Evolutionary conservation across 2,888 invertebrate species (phyloP).

Genomic region (Dynastes grantii): DNA sequence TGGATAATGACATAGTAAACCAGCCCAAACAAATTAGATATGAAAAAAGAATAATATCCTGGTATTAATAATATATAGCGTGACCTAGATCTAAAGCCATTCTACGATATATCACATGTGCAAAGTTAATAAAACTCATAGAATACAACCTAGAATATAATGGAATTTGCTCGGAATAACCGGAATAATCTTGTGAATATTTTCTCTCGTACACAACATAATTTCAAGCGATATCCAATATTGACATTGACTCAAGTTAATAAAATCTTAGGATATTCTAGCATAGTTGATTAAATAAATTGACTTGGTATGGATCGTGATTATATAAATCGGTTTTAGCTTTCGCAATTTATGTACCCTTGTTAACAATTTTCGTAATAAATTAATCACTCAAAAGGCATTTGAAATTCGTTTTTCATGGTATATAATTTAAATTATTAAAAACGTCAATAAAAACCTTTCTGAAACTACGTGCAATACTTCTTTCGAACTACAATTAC

Average conservation of each 20-base stretch:
- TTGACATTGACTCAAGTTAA: not conserved
- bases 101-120: not conserved
- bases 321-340: too few relatives aligned
- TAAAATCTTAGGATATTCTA: not conserved
- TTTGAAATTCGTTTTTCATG: too few relatives aligned
- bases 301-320: too few relatives aligned
- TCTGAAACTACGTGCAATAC: too few relatives aligned
- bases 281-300: not conserved
- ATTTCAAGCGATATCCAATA: constrained; percentile 13
- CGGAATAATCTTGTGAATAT: constrained; percentile 10
- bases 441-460: too few relatives aligned
- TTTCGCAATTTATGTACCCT: too few relatives aligned
- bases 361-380: too few relatives aligned
- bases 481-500: too few relatives aligned
- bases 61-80: not conserved
- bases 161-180: constrained; percentile 5
- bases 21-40: not conserved
- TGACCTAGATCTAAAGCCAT: constrained; percentile 1
- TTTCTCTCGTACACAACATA: constrained; percentile 6
- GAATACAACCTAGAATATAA: constrained; percentile 3
- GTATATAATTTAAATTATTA: too few relatives aligned
- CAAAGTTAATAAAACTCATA: constrained; percentile 14
- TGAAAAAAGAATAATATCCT: constrained; percentile 3
- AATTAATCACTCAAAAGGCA: too few relatives aligned
- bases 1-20: not conserved